A percentile compares a stretch with the other conserved stretches of the same genome.
Conservation (phyloP, 2,113 vertebrate species). For the Clupea harengus region DNA sequence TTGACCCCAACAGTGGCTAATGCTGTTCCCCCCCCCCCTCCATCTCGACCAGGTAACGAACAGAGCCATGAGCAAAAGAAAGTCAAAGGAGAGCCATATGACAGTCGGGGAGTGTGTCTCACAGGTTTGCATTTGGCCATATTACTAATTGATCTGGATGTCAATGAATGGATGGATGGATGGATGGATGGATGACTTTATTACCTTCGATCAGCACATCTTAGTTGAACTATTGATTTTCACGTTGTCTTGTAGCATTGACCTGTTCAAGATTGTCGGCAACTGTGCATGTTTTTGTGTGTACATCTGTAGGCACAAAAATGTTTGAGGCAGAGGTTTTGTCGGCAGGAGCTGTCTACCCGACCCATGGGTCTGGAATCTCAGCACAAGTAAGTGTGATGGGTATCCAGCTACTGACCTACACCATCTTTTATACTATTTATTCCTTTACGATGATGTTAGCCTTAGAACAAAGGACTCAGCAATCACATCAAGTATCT, state of each 20-base stretch:
- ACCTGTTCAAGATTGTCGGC: background rate
- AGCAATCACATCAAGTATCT: too few relatives aligned
- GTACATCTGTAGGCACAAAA: slow-evolving; percentile 75
- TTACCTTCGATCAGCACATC: too few relatives aligned
- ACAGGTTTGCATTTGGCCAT: slow-evolving; percentile 70
- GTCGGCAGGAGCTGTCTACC: slow-evolving; percentile 64
- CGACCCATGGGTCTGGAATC: slow-evolving; percentile 76
- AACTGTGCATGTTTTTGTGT: background rate
- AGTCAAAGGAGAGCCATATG: slow-evolving; percentile 62
- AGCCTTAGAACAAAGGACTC: too few relatives aligned
- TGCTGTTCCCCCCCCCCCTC: background rate
- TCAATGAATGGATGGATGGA: background rate
- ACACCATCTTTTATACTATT: too few relatives aligned
- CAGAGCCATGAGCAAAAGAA: slow-evolving; percentile 77
- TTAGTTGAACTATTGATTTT: too few relatives aligned
- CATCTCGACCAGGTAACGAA: background rate
- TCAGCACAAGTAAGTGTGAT: slow-evolving; percentile 81
- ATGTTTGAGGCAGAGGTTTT: slow-evolving; percentile 82
- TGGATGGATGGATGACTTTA: too few relatives aligned
- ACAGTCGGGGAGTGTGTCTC: slow-evolving; percentile 73
- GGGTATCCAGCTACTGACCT: background rate
- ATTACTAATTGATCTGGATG: background rate
- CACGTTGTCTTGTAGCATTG: too few relatives aligned
- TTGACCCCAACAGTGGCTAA: background rate
- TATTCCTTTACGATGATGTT: too few relatives aligned